phyloP scores from a whole-genome alignment of 2,888 invertebrate species.

The Sarcophaga subvicina region DNA sequence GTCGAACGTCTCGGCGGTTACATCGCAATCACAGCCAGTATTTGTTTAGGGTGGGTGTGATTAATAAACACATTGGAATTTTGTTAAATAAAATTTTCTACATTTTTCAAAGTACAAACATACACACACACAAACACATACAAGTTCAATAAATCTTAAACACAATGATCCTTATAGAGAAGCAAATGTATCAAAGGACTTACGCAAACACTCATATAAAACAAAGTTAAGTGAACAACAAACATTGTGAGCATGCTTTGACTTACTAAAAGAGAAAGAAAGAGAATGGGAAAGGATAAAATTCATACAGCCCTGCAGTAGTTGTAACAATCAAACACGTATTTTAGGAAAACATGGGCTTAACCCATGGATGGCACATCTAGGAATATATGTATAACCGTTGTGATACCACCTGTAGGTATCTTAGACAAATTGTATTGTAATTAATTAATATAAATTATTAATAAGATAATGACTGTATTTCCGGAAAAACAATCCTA shows the following conservation, averaged over 20 bases:
- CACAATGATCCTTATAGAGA: neutral
- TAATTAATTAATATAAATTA: too few relatives aligned
- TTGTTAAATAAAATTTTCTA: constrained; percentile 48
- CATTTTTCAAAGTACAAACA: constrained; percentile 3
- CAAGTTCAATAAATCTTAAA: neutral
- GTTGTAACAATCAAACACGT: too few relatives aligned
- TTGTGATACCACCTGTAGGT: too few relatives aligned
- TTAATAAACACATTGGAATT: constrained; percentile 35
- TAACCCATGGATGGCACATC: too few relatives aligned
- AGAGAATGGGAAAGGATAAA: too few relatives aligned
- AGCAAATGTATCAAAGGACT: neutral
- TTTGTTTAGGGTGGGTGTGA: constrained; percentile 48
- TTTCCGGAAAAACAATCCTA: too few relatives aligned
- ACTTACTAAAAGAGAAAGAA: neutral
- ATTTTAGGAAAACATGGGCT: too few relatives aligned
- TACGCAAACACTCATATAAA: constrained; percentile 16
- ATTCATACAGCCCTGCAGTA: too few relatives aligned
- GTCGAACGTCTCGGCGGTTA: constrained; percentile 6
- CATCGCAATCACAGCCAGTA: constrained; percentile 54
- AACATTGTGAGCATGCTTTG: constrained; percentile 40
- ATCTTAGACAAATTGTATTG: too few relatives aligned
- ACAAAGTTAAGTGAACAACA: constrained; percentile 21
- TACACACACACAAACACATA: neutral
- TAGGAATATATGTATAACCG: too few relatives aligned
- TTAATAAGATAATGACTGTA: too few relatives aligned